phyloP scores from a whole-genome alignment of 2,888 invertebrate species.

The Eupithecia tripunctaria region DNA sequence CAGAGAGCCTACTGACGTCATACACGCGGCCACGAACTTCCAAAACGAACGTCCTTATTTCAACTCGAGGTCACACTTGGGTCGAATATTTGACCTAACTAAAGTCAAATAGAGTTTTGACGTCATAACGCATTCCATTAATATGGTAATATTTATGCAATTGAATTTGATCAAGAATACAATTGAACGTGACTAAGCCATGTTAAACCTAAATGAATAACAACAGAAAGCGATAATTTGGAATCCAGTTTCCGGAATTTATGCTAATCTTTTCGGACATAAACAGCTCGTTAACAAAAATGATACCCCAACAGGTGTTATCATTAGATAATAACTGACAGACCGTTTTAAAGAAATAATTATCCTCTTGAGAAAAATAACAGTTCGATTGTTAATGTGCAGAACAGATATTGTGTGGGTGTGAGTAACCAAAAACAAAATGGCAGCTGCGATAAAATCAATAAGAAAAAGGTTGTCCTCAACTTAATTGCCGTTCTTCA shows the following conservation, averaged over 20 bases:
- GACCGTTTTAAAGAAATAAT: neutral
- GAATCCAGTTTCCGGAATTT: constrained; percentile 20
- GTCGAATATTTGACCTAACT: constrained; percentile 22
- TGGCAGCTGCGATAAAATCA: neutral
- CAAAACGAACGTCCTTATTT: constrained; percentile 73
- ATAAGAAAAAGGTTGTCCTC: neutral
- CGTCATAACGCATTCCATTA: neutral
- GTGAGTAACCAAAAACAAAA: neutral
- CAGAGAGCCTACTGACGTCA: constrained; percentile 74
- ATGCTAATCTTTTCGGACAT: constrained; percentile 18
- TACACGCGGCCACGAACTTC: constrained; percentile 72
- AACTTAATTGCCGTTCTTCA: neutral
- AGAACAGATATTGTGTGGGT: too few relatives aligned
- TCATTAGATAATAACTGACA: neutral
- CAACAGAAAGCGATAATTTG: neutral
- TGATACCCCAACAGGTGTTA: constrained; percentile 9
- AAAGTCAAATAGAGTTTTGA: neutral
- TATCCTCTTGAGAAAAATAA: neutral
- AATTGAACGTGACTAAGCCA: neutral
- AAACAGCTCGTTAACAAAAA: constrained; percentile 21
- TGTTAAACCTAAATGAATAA: neutral
- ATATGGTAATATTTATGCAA: constrained; percentile 10
- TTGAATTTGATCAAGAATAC: neutral
- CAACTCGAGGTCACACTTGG: constrained; percentile 66
- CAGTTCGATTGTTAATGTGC: neutral